Percentiles rank a stretch among this genome's conserved stretches.
These are phyloP conservation scores for Actenoides lindsayi DNA, from an alignment of 2,113 vertebrate genomes.

Conservation along the genomic window DNA sequence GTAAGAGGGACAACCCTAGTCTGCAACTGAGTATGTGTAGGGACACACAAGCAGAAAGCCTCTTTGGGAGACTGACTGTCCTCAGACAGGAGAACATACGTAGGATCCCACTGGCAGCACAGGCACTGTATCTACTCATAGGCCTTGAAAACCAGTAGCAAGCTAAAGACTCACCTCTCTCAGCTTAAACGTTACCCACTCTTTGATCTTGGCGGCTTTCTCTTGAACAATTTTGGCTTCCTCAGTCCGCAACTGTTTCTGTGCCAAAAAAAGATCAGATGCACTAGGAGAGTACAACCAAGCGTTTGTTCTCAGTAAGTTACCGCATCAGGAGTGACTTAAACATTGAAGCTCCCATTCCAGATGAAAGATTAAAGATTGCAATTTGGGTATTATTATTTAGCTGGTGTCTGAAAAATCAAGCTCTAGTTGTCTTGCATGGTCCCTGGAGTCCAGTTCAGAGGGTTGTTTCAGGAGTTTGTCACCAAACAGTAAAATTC, in stretches of 20 bases:
- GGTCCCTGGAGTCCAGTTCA: background rate
- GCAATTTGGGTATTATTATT: background rate
- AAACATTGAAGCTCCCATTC: background rate
- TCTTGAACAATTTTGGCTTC: slow-evolving; percentile 93
- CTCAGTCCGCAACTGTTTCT: slow-evolving; percentile 89
- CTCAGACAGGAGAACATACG: background rate
- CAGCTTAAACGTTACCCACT: slow-evolving; percentile 93
- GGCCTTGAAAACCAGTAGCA: background rate
- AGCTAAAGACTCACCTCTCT: slow-evolving; percentile 80
- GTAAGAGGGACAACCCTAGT: background rate
- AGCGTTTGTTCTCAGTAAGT: background rate
- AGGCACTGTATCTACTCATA: background rate
- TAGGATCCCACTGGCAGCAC: background rate
- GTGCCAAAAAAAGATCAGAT: slow-evolving; percentile 22
- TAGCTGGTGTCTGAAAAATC: background rate
- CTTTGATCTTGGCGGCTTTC: slow-evolving; percentile 96
- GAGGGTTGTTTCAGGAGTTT: background rate
- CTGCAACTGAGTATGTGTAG: background rate
- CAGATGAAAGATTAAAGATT: background rate
- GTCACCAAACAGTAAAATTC: background rate
- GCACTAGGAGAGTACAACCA: background rate
- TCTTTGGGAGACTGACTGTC: background rate
- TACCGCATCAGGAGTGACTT: background rate
- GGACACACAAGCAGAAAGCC: background rate
- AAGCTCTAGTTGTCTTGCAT: background rate